Evolutionary conservation across 2,113 vertebrate genomes (phyloP), one percentile per base, ranked within the genome.

Genomic region (Actinemys pallida): DNA sequence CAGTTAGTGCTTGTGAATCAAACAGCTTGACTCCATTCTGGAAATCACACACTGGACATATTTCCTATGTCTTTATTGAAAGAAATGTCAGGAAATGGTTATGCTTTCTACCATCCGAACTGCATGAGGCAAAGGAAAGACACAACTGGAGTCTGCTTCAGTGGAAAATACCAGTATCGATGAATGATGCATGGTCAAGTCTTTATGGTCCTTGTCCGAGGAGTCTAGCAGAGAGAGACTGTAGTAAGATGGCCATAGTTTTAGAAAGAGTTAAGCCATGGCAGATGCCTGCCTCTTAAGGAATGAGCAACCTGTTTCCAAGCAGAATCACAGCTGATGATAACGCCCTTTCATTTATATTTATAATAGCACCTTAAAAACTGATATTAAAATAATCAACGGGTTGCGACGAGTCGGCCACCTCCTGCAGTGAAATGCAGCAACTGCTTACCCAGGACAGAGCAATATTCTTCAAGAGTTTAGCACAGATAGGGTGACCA

Each of bases 11-110:
- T 72, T 5, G 0, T 1, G 14, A 83, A 80, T 87, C 49, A 49
- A 50, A 49, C 78, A 50, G 27, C 78, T 81, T 52, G 49, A 52
- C 9, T 53, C 49, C 17, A 81, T 52, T 13, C 57, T 50, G 25
- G 56, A 35, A 31, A 35, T 56, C 8, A 0, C 29, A 14, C 57
- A 84, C 56, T 3, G 3, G 65, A 6, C 1, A 0, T 0, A 0
- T 1, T 1, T 85, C 5, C 59, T 39, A 1, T 0, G 31, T 76
- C 42, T 83, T 92, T 89, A n/a, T 78, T 87, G 78, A 83, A 16
- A 83, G 35, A 92, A 91, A 52, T 62, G 87, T 1, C 52, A 90
- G 50, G n/a, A 83, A 81, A 81, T 5, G 83, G 19, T 78, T 49
- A 29, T 49, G 75, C 88, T 59, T 78, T 14, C 11, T 2, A 11